phyloP scores from a whole-genome alignment of 92 coral and sea anemone species.

The Meandrina meandrites region DNA sequence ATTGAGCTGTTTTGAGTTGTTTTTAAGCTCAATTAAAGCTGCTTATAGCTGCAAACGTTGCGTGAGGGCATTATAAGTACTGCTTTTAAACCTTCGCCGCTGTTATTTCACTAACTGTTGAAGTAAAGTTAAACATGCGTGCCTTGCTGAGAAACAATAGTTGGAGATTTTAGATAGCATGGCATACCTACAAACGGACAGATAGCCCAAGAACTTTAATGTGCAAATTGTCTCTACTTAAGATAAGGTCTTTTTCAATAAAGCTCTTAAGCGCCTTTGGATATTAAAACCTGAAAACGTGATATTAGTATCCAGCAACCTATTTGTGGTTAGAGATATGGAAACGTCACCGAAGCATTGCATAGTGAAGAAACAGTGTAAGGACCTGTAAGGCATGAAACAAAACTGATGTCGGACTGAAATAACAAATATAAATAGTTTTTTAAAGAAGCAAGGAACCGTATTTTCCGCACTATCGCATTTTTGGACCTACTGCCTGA shows the following conservation, averaged over 20 bases:
- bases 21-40: constrained; percentile 8
- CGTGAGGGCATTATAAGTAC: constrained; percentile 2
- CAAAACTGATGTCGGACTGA: background rate
- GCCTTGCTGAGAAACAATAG: background rate
- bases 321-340: background rate
- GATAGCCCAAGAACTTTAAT: constrained; percentile 24
- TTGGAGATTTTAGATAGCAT: background rate
- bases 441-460: background rate
- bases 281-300: background rate
- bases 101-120: background rate
- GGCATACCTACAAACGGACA: background rate
- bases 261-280: constrained; percentile 33
- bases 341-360: background rate
- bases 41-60: background rate
- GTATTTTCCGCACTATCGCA: background rate
- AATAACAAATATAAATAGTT: background rate
- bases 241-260: constrained; percentile 21
- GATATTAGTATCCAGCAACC: constrained; percentile 14
- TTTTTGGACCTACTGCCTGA: background rate
- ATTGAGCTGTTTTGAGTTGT: constrained; percentile 7
- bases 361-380: background rate
- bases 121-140: background rate
- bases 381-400: background rate
- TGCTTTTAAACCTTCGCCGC: background rate
- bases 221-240: constrained; percentile 49